Evolutionary conservation across 1,140 invertebrate species (phyloP).

Genomic region (Macrosteles quadrilineatus): DNA sequence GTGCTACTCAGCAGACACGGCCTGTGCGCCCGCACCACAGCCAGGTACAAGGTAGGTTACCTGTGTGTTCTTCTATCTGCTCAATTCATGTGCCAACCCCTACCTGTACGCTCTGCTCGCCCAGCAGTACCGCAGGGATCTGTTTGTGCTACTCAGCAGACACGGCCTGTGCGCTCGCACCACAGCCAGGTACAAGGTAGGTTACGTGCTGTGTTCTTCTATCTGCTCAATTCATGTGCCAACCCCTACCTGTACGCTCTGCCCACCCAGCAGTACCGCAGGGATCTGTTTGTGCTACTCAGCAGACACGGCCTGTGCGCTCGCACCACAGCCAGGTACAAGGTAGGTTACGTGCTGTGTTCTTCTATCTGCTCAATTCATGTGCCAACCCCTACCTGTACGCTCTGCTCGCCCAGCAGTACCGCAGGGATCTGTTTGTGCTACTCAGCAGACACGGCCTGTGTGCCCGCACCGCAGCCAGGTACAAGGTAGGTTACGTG

Average conservation of each 20-base stretch:
- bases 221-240: constrained; percentile 65
- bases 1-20: constrained; percentile 50
- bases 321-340: constrained; percentile 39
- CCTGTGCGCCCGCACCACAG: constrained; percentile 37
- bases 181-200: constrained; percentile 31
- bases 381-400: constrained; percentile 66
- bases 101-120: constrained; percentile 66
- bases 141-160: constrained; percentile 54
- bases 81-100: constrained; percentile 65
- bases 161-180: constrained; percentile 25
- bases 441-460: constrained; percentile 48
- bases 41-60: constrained; percentile 36
- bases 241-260: constrained; percentile 67
- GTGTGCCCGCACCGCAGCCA: constrained; percentile 39
- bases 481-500: constrained; percentile 35
- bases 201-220: constrained; percentile 61
- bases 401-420: constrained; percentile 64
- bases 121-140: constrained; percentile 61
- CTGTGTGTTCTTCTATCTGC: constrained; percentile 63
- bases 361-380: constrained; percentile 68
- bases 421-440: constrained; percentile 58
- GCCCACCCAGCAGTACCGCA: constrained; percentile 62
- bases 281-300: constrained; percentile 58
- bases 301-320: constrained; percentile 42
- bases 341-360: constrained; percentile 41